Conservation (phyloP, 2,888 invertebrate species). For the Disparrhopalites patrizii region DNA sequence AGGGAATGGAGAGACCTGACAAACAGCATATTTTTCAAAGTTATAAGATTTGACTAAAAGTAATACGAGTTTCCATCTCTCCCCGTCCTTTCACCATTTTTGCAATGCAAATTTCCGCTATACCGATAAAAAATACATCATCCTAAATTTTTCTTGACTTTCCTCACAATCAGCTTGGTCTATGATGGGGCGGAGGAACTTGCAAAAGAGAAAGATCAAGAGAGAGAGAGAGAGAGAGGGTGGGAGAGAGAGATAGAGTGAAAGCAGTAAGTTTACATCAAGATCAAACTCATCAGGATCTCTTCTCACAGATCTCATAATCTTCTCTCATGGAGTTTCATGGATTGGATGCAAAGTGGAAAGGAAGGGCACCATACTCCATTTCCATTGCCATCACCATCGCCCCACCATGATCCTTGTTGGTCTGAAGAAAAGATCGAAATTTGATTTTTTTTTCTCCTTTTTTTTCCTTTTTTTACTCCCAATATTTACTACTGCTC, state of each 20-base stretch:
- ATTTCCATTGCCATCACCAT: not conserved
- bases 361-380: not conserved
- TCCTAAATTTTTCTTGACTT: not conserved
- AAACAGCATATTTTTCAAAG: no score
- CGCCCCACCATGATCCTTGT: no score
- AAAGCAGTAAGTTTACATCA: not conserved
- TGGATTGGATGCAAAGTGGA: slow-evolving; percentile 7
- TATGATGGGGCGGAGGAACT: not conserved
- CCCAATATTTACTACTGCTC: no score
- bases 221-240: not conserved
- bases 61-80: not conserved
- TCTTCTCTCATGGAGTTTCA: slow-evolving; percentile 2
- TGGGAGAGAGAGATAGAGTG: not conserved
- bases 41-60: no score
- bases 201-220: no score
- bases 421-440: no score
- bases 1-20: no score
- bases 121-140: slow-evolving; percentile 1
- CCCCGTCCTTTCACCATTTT: not conserved
- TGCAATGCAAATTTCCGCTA: slow-evolving; percentile 7
- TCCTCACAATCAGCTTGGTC: not conserved
- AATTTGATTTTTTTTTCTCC: slow-evolving; percentile 4
- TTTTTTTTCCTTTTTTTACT: no score
- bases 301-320: slow-evolving; percentile 7
- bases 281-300: not conserved